These are phyloP conservation scores for Philaethria dido DNA, from an alignment of 2,888 invertebrate species.

Conservation along the genomic window DNA sequence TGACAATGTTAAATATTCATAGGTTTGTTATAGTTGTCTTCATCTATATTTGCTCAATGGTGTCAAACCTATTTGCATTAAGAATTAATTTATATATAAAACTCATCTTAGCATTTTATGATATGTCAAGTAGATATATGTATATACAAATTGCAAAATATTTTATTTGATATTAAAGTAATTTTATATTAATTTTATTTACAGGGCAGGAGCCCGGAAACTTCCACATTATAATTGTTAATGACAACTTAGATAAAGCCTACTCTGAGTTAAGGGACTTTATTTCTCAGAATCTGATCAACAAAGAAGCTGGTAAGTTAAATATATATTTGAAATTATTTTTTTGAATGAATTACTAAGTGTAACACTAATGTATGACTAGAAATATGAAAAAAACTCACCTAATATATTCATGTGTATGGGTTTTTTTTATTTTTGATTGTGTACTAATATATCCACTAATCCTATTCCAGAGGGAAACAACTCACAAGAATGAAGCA, in stretches of 20 bases:
- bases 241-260: conserved; percentile 92
- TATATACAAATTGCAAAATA: too few species aligned
- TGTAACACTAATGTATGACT: not conserved
- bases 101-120: too few species aligned
- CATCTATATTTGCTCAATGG: too few species aligned
- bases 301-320: conserved; percentile 77
- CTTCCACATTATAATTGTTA: conserved; percentile 92
- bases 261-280: conserved; percentile 89
- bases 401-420: too few species aligned
- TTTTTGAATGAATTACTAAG: not conserved
- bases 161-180: not conserved
- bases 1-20: too few species aligned
- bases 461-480: conserved; percentile 44
- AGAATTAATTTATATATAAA: too few species aligned
- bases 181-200: conserved; percentile 41
- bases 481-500: conserved; percentile 44
- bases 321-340: not conserved
- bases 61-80: too few species aligned
- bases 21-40: too few species aligned
- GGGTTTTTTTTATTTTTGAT: not conserved
- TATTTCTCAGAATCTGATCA: conserved; percentile 85
- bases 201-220: conserved; percentile 86
- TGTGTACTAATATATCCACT: conserved; percentile 32
- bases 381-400: too few species aligned
- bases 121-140: too few species aligned